Base-by-base conservation (phyloP, 2,888 invertebrate species). In the Steromphala cineraria region DNA sequence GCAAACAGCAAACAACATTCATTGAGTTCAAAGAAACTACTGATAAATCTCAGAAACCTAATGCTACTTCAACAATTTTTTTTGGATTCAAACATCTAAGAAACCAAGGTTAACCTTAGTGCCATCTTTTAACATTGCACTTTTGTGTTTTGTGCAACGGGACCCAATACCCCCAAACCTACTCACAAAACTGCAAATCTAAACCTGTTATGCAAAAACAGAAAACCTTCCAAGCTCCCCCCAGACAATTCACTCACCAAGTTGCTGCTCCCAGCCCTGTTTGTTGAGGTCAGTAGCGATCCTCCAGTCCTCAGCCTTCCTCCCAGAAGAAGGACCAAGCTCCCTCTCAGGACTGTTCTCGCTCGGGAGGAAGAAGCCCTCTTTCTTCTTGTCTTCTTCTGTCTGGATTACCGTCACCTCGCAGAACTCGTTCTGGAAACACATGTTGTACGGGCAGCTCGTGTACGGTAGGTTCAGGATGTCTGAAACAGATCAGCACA, bases 381-480 rank as follows among this genome's bases (percentile, higher is more conserved):
- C 75, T 0, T 77, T 75, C 40, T n/a, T 31, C 1, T 40, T 53
- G 52, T 80, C 78, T 15, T 36, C 52, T 19, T 79, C 67, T 28
- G 67, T 62, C 8, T 82, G 75, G 4, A 85, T 81, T 17, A 91
- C 87, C 55, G 88, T 85, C 7, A 88, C 89, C 83, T 92, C 92
- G 85, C 90, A 91, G 91, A 91, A 92, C 80, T 93, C 92, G 78
- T 91, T 91, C 84, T 91, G 91, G 85, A 92, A 92, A 76, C 89
- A 80, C 5, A 84, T 84, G 86, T 92, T 91, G 85, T 87, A 89
- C 21, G 80, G 76, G 36, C 76, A 76, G 55, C 28, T 53, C 7
- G 53, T 8, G 36, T 55, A 53, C n/a, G 76, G 76, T 2, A 76
- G 76, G 36, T 53, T 55, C 76, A 76, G 76, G 13, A 55, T 55